Base-by-base conservation (phyloP, 2,888 invertebrate genomes). In the Sesamia inferens region DNA sequence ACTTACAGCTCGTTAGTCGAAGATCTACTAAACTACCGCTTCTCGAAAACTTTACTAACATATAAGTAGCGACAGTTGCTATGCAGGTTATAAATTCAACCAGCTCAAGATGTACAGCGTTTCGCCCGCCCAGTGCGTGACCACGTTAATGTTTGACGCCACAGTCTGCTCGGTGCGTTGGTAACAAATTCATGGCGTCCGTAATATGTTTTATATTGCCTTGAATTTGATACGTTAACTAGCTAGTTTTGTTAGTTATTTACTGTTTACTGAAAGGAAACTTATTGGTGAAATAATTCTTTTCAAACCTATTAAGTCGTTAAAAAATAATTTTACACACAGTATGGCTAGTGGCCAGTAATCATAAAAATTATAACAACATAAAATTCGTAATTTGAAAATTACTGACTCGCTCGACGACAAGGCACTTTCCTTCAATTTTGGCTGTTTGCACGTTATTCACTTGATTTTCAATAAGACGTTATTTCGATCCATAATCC, bases 151-250 rank as follows among this genome's bases (percentile, higher is more conserved):
- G 63, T 79, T 85, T 85, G 22, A 86, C 42, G 11, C 48, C 58
- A 67, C 70, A 48, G 73, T 63, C 44, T 16, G 69, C 65, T 14
- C 67, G 39, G 59, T 79, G 77, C 67, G 81, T 80, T 78, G 31
- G 83, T 89, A 83, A 89, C 85, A 78, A 85, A 89, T 90, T 90
- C 89, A 90, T 86, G 71, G 74, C 75, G 79, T 82, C 82, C n/a
- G n/a, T n/a, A n/a, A n/a, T n/a, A n/a, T n/a, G n/a, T n/a, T n/a
- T n/a, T n/a, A n/a, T n/a, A n/a, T n/a, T n/a, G 78, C 68, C 68
- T 73, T 72, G 81, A 81, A 87, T 84, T 77, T 79, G 63, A 82
- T 78, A 80, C 64, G n/a, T 65, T 14, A 42, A 57, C 24, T 51
- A 57, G 42, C 19, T 70, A n/a, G 64, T 63, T 54, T 42, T 48